phyloP scores from a whole-genome alignment of 2,113 vertebrate species.

The Mixornis gularis region DNA sequence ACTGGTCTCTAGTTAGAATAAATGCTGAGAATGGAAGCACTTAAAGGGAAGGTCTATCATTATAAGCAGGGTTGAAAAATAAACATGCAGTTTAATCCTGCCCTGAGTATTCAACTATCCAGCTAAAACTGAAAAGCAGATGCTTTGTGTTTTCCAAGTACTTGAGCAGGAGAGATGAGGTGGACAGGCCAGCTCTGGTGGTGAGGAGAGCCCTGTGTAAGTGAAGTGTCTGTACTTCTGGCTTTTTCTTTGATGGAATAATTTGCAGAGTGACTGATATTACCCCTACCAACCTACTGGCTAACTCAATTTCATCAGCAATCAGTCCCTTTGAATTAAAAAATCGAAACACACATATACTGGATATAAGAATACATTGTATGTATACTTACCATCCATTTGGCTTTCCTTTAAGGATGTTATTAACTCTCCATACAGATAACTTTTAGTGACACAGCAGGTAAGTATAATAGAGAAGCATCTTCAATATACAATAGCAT shows the following conservation, averaged over 20 bases:
- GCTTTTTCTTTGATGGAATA: neutral
- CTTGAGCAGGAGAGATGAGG: neutral
- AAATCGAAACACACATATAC: neutral
- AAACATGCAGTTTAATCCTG: neutral
- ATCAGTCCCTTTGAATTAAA: conserved; percentile 18
- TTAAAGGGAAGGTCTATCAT: neutral
- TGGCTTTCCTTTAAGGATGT: neutral
- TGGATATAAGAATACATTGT: neutral
- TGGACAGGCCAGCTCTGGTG: neutral
- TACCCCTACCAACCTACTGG: neutral
- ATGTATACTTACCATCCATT: neutral
- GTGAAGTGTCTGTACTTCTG: neutral
- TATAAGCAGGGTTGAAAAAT: neutral
- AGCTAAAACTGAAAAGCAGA: neutral
- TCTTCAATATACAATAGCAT: neutral
- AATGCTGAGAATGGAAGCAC: neutral
- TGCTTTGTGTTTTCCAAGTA: neutral
- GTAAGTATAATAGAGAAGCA: neutral
- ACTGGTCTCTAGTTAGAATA: neutral
- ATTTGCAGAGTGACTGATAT: neutral
- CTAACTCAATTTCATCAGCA: neutral
- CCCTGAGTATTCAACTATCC: neutral
- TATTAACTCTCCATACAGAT: conserved; percentile 1
- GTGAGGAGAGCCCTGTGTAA: neutral
- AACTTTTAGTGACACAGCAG: neutral